Evolutionary conservation across 2,888 invertebrate genomes (phyloP), one percentile per base, ranked within the genome.

Genomic region (Tachina lurida): DNA sequence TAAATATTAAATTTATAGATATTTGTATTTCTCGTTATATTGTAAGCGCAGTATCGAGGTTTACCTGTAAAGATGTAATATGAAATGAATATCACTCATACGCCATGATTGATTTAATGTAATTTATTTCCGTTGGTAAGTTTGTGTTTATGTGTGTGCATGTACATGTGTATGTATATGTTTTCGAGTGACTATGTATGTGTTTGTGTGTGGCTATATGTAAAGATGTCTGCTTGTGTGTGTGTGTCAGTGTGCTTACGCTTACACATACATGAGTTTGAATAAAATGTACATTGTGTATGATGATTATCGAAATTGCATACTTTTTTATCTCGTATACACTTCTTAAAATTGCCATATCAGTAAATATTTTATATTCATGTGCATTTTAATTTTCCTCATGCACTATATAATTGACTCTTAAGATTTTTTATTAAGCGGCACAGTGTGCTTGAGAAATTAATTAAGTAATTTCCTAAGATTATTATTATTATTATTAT

Each of bases 11-110:
- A 7, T 31, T 31, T 31, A 31, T 31, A 31, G 0, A 31, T 7
- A 31, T 31, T 31, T 31, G 0, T 7, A 31, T 31, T 7, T 31
- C 7, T 31, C 17, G 3, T 52, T 52, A 52, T 52, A 10, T 10
- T 15, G 17, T 17, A 19, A 52, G 10, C 17, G 10, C 5, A 19
- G 1, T 10, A 54, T 54, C 31, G 31, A 31, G 15, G 7, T 22
- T 8, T 2, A 31, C 15, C 31, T 58, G 31, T 58, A 56, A 22
- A 15, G 1, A 15, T 60, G 54, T 54, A 31, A 31, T 31, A 19
- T 8, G 17, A 79, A 62, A 68, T 63, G 15, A 70, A 71, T 79
- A 79, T 79, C 62, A 71, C 58, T 68, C 68, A 68, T 77, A 68
- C 22, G 60, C 58, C 68, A 15, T 52, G 58, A 60, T 68, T 60